These are phyloP conservation scores for Eudemis profundana DNA, from an alignment of 2,888 invertebrate species.

Conservation along the genomic window DNA sequence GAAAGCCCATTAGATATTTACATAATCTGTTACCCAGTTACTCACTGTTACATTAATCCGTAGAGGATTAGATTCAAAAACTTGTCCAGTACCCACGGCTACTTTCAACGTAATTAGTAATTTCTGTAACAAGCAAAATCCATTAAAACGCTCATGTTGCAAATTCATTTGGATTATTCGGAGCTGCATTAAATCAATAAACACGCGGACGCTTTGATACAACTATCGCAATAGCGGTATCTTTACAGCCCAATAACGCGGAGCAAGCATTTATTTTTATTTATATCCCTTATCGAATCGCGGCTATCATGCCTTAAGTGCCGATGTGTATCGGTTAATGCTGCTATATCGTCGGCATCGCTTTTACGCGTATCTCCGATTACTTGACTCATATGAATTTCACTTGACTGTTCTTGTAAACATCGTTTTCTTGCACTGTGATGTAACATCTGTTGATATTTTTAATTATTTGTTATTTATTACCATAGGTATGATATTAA, in stretches of 20 bases:
- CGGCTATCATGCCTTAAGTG: slow-evolving; percentile 73
- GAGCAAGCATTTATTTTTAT: slow-evolving; percentile 77
- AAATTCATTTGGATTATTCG: slow-evolving; percentile 59
- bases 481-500: too few species aligned
- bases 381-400: slow-evolving; percentile 65
- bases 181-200: slow-evolving; percentile 61
- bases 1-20: neutral
- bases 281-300: slow-evolving; percentile 73
- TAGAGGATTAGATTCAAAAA: slow-evolving; percentile 14
- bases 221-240: slow-evolving; percentile 71
- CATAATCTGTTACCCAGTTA: neutral
- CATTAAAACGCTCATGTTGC: slow-evolving; percentile 38
- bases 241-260: slow-evolving; percentile 73
- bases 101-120: slow-evolving; percentile 38
- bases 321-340: slow-evolving; percentile 78
- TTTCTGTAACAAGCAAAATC: slow-evolving; percentile 40
- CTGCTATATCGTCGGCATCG: slow-evolving; percentile 71
- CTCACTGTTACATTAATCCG: neutral
- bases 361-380: slow-evolving; percentile 63
- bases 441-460: slow-evolving; percentile 7
- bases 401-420: slow-evolving; percentile 50
- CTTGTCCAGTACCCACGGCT: slow-evolving; percentile 25
- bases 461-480: slow-evolving; percentile 37
- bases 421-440: slow-evolving; percentile 36
- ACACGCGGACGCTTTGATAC: slow-evolving; percentile 62